These are phyloP conservation scores for Stenotaenia linearis DNA, from an alignment of 2,888 invertebrate species.

Conservation along the genomic window DNA sequence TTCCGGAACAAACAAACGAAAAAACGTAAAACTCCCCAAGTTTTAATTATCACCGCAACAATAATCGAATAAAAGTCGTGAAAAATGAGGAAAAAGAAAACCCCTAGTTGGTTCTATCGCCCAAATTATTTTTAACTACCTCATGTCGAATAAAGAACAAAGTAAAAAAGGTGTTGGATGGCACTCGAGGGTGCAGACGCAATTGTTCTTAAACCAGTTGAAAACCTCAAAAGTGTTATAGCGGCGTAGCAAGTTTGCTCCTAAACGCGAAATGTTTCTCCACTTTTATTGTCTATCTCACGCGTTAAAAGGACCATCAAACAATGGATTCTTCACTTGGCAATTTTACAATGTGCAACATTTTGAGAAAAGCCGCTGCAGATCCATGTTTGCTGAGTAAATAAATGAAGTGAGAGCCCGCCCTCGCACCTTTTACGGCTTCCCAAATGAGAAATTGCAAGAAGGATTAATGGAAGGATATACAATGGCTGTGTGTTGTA, in stretches of 20 bases:
- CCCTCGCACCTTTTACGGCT: neutral
- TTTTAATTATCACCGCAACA: no score
- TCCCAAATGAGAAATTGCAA: conserved; percentile 18
- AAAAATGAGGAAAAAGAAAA: neutral
- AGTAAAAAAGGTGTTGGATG: neutral
- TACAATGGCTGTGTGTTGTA: neutral
- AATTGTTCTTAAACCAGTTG: conserved; percentile 22
- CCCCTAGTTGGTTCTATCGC: neutral
- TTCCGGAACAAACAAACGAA: no score
- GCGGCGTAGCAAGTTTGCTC: neutral
- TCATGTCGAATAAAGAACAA: neutral
- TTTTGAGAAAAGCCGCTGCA: neutral
- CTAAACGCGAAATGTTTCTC: conserved; percentile 1
- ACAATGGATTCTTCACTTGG: conserved; percentile 19
- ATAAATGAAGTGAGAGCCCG: conserved; percentile 6
- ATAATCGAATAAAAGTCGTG: no score
- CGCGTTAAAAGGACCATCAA: conserved; percentile 21
- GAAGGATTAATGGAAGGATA: conserved; percentile 1
- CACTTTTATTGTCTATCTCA: conserved; percentile 16
- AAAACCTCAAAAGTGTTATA: conserved; percentile 26
- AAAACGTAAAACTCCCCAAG: no score
- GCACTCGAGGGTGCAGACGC: neutral
- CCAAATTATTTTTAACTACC: conserved; percentile 11
- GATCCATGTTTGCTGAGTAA: conserved; percentile 24
- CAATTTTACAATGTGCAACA: conserved; percentile 26